These are phyloP conservation scores for Corapipo altera DNA, from an alignment of 2,113 vertebrate species.

Conservation along the genomic window DNA sequence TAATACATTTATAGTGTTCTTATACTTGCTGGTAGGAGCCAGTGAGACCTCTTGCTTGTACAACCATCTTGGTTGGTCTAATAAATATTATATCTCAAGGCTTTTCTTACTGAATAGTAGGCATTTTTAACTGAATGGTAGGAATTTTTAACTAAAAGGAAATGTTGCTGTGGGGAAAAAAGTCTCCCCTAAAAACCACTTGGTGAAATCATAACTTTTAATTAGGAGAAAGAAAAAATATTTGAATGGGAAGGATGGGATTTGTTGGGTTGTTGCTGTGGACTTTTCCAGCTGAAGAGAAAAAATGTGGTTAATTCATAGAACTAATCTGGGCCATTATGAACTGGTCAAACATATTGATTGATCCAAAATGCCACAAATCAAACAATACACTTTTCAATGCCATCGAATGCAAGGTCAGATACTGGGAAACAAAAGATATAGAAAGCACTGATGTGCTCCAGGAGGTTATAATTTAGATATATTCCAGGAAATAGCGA, in stretches of 20 bases:
- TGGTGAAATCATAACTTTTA: background rate
- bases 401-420: background rate
- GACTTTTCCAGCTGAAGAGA: background rate
- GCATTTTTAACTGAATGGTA: background rate
- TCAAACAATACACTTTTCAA: background rate
- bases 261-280: background rate
- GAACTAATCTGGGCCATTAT: background rate
- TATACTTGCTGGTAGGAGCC: background rate
- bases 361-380: background rate
- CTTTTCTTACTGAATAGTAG: background rate
- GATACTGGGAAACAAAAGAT: background rate
- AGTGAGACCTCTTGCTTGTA: background rate
- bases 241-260: background rate
- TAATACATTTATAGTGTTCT: background rate
- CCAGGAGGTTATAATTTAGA: background rate
- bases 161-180: background rate
- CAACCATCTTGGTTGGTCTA: background rate
- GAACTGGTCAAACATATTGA: background rate
- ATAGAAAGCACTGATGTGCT: background rate
- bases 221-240: background rate
- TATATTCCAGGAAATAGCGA: background rate
- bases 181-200: fast-evolving
- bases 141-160: background rate
- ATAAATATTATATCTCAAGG: background rate
- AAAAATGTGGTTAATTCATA: background rate